phyloP scores from a whole-genome alignment of 2,113 vertebrate genomes.

The Synchiropus splendidus region DNA sequence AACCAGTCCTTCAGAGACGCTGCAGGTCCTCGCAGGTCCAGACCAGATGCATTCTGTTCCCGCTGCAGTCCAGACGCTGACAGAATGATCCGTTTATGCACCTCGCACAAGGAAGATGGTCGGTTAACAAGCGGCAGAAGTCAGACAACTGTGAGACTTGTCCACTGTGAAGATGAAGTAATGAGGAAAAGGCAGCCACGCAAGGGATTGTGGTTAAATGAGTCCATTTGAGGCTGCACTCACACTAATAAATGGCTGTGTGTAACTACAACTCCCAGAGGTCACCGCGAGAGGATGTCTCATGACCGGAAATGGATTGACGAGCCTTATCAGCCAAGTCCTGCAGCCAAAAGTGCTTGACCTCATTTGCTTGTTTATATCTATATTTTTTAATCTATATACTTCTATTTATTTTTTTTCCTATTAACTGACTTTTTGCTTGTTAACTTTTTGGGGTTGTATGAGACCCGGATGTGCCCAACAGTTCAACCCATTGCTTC shows the following conservation, averaged over 20 bases:
- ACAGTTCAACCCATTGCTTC: too few species aligned
- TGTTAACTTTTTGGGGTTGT: too few species aligned
- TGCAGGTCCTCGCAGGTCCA: background rate
- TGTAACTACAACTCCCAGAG: constrained; percentile 46
- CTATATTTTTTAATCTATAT: too few species aligned
- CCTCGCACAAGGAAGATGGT: background rate
- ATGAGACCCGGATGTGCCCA: too few species aligned
- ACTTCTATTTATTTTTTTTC: too few species aligned
- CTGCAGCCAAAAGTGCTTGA: too few species aligned
- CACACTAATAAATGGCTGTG: fast-evolving
- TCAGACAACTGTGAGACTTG: constrained; percentile 18
- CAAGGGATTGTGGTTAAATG: constrained; percentile 38
- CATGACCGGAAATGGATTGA: constrained; percentile 37
- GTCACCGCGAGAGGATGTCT: constrained; percentile 20
- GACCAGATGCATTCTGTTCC: background rate
- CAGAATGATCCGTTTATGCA: background rate
- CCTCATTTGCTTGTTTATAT: too few species aligned
- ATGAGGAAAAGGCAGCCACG: constrained; percentile 21
- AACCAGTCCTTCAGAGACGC: constrained; percentile 2
- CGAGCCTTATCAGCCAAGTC: too few species aligned
- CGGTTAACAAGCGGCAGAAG: constrained; percentile 1
- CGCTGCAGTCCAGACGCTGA: background rate
- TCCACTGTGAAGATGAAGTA: constrained; percentile 32
- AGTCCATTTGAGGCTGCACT: constrained; percentile 27
- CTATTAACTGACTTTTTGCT: too few species aligned